A percentile compares a stretch with the other conserved stretches of the same genome.
Evolutionary conservation across 2,797 vertebrate genomes (phyloP).

Genomic region (Otus scops): DNA sequence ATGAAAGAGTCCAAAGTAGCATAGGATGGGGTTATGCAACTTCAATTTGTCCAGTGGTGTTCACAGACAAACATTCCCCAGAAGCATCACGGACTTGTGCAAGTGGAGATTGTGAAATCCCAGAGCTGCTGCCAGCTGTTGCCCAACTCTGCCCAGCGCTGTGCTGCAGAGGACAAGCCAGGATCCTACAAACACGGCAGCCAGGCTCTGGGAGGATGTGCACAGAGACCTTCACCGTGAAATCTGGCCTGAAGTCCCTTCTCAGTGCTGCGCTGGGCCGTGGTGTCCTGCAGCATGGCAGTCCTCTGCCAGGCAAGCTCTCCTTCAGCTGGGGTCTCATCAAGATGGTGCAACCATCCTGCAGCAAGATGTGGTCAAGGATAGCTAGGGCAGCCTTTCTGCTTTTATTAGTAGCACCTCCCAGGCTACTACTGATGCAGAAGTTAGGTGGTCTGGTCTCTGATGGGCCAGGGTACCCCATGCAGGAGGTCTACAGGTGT

Average conservation of each 20-base stretch:
- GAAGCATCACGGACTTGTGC: constrained; percentile 21
- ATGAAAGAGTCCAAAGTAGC: constrained; percentile 14
- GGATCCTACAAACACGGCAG: background rate
- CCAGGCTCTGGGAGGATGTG: background rate
- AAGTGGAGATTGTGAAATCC: constrained; percentile 27
- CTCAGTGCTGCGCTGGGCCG: accelerated
- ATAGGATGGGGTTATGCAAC: constrained; percentile 43
- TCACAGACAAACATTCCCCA: constrained; percentile 15
- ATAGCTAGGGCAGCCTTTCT: background rate
- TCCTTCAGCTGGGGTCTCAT: background rate
- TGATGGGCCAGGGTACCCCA: background rate
- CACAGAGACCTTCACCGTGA: background rate
- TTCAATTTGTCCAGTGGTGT: constrained; percentile 1
- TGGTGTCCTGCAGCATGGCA: background rate
- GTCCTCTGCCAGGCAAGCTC: background rate
- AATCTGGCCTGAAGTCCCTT: background rate
- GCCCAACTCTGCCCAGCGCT: background rate
- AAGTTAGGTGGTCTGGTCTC: background rate
- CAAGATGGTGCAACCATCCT: accelerated
- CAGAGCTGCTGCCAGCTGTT: background rate
- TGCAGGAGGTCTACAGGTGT: background rate
- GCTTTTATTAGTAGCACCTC: background rate
- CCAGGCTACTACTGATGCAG: background rate
- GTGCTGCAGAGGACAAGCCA: background rate
- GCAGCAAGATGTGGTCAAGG: background rate